Percentiles rank a stretch among this genome's conserved stretches.
phyloP scores from a whole-genome alignment of 2,888 invertebrate genomes.

The Odiellus spinosus region DNA sequence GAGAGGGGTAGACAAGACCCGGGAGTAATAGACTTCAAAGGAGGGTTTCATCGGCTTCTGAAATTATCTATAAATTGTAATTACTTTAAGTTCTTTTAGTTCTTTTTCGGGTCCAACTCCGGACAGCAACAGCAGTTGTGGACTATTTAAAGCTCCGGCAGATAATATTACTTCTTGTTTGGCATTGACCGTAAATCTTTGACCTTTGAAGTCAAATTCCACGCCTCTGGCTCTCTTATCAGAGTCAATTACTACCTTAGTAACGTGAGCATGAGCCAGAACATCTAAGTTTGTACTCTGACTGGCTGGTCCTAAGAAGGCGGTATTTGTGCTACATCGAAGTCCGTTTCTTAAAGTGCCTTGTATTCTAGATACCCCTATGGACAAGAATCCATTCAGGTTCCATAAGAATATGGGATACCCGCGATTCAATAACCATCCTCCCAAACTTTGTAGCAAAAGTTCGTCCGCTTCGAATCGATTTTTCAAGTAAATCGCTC shows the following conservation, averaged over 20 bases:
- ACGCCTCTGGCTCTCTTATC: constrained; percentile 47
- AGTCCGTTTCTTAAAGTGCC: constrained; percentile 25
- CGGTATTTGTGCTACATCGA: constrained; percentile 26
- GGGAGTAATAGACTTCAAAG: too few species aligned
- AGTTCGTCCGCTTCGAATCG: too few species aligned
- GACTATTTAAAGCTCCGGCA: constrained; percentile 28
- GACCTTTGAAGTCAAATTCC: constrained; percentile 16
- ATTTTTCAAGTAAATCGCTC: too few species aligned
- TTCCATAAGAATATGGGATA: too few species aligned
- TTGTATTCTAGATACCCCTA: constrained; percentile 20
- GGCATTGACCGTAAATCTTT: constrained; percentile 24
- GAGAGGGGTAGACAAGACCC: too few species aligned
- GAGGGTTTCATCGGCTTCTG: too few species aligned
- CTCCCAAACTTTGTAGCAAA: too few species aligned
- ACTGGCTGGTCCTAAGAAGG: constrained; percentile 25
- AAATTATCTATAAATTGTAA: not conserved
- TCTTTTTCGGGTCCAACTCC: constrained; percentile 28
- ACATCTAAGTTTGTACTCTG: constrained; percentile 46
- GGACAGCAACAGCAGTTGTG: constrained; percentile 27
- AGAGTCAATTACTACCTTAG: constrained; percentile 39
- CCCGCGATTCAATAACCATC: too few species aligned
- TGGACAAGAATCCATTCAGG: too few species aligned
- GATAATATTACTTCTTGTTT: constrained; percentile 20
- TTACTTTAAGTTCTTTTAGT: constrained; percentile 26
- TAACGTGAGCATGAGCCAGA: constrained; percentile 30